Evolutionary conservation across 2,888 invertebrate species (phyloP), one percentile per base, ranked within the genome.

Genomic region (Leucophenga montana): DNA sequence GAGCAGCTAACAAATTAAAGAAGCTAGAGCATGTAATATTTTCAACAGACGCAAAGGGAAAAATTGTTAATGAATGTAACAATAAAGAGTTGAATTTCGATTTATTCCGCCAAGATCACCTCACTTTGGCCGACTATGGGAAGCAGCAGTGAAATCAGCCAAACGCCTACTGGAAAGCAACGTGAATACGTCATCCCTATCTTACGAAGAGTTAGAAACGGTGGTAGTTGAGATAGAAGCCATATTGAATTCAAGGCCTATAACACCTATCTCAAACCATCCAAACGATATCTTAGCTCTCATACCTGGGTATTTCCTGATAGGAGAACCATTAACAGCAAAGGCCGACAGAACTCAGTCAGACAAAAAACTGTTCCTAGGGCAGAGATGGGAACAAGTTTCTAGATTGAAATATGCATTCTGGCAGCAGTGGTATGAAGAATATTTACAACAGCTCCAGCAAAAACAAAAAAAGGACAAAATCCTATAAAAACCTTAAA

Each of bases 121-220:
- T n/a, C 27, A 59, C 31, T 59, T 27, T 33, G 22, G 59, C 31
- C 11, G 33, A 59, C 59, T 59, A 14, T 59, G 59, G 67, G 74
- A 75, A 65, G 71, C 70, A 13, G 71, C 69, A 0, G 72, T 74
- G 2, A 72, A 70, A 61, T 57, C 66, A n/a, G 72, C 67, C 39
- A 54, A 69, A 57, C 72, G 71, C 66, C 82, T 84, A 53, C 67
- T 85, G 6, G 68, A 70, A 9, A 70, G 78, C 18, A 71, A 76
- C 8, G 66, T 83, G 9, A 78, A 78, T 11, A 69, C 73, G 13
- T 18, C 69, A 3, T 69, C 66, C 13, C 67, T 84, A 5, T 80
- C 78, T 0, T 79, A 73, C 54, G 78, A 83, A 70, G 80, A 86
- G 66, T 71, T 83, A 22, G 50, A 70, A 16, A 85, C 80, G 5